These are phyloP conservation scores for Nyctibius grandis DNA, from an alignment of 2,797 vertebrate genomes.

Conservation along the genomic window DNA sequence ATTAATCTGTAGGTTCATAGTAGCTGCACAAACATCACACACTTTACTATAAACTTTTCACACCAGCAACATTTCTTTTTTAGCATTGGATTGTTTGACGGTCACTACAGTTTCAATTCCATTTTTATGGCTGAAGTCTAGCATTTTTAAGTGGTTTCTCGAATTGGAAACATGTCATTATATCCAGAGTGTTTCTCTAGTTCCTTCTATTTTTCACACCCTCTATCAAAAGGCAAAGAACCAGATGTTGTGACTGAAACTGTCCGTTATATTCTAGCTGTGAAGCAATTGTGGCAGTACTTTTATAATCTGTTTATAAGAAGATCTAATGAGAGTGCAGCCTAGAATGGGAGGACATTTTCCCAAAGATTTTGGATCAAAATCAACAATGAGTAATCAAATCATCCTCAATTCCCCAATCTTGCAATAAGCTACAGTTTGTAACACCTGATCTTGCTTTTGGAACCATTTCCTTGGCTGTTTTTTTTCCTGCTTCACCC, in stretches of 20 bases:
- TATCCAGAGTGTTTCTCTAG: not conserved
- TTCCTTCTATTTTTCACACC: not conserved
- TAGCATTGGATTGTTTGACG: not conserved
- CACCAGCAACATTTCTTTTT: not conserved
- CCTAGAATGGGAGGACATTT: not conserved
- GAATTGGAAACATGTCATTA: rapidly evolving
- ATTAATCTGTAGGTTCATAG: not conserved
- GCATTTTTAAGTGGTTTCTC: not conserved
- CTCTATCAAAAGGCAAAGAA: not conserved
- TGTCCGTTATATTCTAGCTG: not conserved
- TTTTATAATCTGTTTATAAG: not conserved
- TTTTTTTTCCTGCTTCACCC: not conserved
- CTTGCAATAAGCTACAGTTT: not conserved
- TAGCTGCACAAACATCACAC: not conserved
- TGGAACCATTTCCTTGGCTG: not conserved
- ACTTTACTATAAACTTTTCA: not conserved
- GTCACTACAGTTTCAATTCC: not conserved
- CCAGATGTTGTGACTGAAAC: not conserved
- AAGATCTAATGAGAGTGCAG: not conserved
- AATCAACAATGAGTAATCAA: not conserved
- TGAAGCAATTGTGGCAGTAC: not conserved
- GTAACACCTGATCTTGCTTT: not conserved
- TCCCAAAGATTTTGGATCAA: not conserved
- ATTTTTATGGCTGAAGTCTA: not conserved
- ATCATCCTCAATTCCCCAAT: not conserved